phyloP scores from a whole-genome alignment of 2,113 vertebrate species.

The Archilochus colubris region DNA sequence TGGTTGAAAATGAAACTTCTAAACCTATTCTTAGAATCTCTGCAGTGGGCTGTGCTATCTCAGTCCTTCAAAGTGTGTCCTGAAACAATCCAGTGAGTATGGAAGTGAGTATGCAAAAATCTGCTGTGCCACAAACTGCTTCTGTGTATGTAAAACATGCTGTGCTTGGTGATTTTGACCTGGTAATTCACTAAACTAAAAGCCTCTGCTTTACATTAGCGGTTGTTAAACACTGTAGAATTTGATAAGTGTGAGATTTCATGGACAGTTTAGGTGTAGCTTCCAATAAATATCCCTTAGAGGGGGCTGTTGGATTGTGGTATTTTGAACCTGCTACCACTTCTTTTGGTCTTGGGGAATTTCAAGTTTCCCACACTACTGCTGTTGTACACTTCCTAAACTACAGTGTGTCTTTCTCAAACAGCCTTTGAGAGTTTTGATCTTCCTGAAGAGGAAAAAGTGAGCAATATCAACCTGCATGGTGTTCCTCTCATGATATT shows the following conservation, averaged over 20 bases:
- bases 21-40: not conserved
- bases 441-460: constrained; percentile 76
- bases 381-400: not conserved
- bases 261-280: not conserved
- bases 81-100: not conserved
- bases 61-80: not conserved
- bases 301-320: not conserved
- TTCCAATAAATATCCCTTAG: not conserved
- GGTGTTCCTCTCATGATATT: constrained; percentile 77
- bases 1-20: not conserved
- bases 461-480: constrained; percentile 68
- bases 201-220: not conserved
- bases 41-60: not conserved
- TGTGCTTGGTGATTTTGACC: not conserved
- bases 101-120: not conserved
- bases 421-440: constrained; percentile 80
- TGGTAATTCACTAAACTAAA: not conserved
- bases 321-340: not conserved
- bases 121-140: not conserved
- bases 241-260: not conserved
- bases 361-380: not conserved
- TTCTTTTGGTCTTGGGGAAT: not conserved
- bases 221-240: not conserved
- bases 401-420: not conserved
- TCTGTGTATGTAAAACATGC: not conserved